phyloP scores from a whole-genome alignment of 2,113 vertebrate genomes.

The Indicator maculatus region DNA sequence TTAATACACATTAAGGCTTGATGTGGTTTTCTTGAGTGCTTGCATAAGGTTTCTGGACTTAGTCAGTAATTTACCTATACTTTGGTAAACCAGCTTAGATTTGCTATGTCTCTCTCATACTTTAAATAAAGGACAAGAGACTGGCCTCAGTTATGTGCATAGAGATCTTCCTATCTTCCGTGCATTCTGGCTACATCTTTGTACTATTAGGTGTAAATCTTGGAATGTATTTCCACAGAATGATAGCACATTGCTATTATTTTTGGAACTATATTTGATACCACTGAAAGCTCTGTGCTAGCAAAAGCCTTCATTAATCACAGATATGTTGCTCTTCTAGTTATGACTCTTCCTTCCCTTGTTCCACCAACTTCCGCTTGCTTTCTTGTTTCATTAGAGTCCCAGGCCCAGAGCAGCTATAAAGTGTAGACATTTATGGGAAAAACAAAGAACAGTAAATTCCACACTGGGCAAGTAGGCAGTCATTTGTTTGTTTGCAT shows the following conservation, averaged over 20 bases:
- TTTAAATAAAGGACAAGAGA: neutral
- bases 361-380: neutral
- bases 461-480: neutral
- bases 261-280: neutral
- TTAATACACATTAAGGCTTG: neutral
- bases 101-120: neutral
- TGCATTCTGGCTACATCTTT: neutral
- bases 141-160: neutral
- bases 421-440: conserved; percentile 18
- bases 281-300: neutral
- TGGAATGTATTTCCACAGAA: neutral
- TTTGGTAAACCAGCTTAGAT: neutral
- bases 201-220: neutral
- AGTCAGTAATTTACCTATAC: neutral
- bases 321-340: conserved; percentile 15
- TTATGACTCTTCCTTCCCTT: conserved; percentile 6
- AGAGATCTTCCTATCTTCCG: neutral
- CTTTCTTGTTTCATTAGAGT: conserved; percentile 14
- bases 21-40: neutral
- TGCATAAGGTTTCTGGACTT: neutral
- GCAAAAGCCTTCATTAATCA: conserved; percentile 22
- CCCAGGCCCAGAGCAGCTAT: conserved; percentile 5
- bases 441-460: conserved; percentile 36
- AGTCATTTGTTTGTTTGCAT: conserved; percentile 46
- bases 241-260: neutral